Base-by-base conservation (phyloP, 2,888 invertebrate species). In the Aspidapion aeneum region DNA sequence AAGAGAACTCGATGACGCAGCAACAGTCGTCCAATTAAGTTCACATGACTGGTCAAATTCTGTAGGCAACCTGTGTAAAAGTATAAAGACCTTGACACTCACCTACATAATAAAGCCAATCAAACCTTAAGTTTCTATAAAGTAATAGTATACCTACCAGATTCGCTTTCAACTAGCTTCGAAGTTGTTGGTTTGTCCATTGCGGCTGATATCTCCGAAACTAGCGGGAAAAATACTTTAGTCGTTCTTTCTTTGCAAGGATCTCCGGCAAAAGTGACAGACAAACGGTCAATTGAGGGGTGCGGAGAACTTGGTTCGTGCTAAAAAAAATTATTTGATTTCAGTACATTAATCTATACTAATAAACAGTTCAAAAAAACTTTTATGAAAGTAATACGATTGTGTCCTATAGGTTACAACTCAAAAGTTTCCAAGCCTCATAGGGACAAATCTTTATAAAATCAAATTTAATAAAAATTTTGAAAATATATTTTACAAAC, bases 201-300 rank as follows among this genome's bases (percentile, higher is more conserved):
- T 7, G 17, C 12, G 3, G 35, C 35, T 12, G 35, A 35, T 35
- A 12, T 7, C 12, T 7, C n/a, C 17, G 3, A 5, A n/a, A n/a
- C 17, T 5, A 62, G 57, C 61, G 52, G 19, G n/a, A 19, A 52
- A 19, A 18, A 18, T 19, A 19, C 17, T 18, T n/a, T 52, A 5
- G 52, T 52, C 3, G 52, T 52, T 17, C 17, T 19, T 52, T 52
- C 19, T n/a, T n/a, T 52, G 52, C 17, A 17, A 18, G 84, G 84
- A 20, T 84, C 82, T 64, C 84, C 85, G 0, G 89, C 89, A 82
- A 90, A 90, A 55, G 88, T 90, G 63, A 90, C 90, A 12, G 90
- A 90, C 54, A 89, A 81, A 59, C 89, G 84, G 77, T 90, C 89
- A 58, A 87, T 83, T 1, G 89, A 89, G 2, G 88, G 87, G 75